Percentiles rank a stretch among this genome's conserved stretches.
Evolutionary conservation across 1,140 invertebrate species (phyloP).

Genomic region (Hylaeus anthracinus): DNA sequence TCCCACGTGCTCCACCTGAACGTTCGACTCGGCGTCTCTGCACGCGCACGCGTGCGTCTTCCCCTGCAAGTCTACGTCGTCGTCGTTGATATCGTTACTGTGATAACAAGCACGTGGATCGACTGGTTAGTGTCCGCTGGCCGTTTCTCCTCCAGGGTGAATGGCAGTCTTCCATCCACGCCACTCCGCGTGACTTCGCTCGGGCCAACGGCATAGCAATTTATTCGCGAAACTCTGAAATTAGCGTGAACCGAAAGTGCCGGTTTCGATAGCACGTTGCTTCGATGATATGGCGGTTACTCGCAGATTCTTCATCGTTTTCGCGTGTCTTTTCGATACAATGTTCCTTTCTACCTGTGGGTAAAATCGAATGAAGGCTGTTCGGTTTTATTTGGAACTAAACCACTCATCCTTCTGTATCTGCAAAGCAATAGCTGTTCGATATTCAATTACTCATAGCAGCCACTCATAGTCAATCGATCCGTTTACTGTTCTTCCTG

Average conservation of each 20-base stretch:
- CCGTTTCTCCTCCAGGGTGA: not conserved
- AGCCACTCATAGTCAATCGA: too few relatives aligned
- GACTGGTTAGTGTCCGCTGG: not conserved
- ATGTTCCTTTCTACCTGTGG: not conserved
- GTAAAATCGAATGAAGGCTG: too few relatives aligned
- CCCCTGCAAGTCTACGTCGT: not conserved
- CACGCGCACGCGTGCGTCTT: constrained; percentile 31
- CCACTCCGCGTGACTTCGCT: not conserved
- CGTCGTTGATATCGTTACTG: constrained; percentile 21
- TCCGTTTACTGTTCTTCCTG: too few relatives aligned
- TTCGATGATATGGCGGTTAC: not conserved
- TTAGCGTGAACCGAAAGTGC: constrained; percentile 67
- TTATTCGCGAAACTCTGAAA: constrained; percentile 67
- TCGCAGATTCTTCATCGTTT: constrained; percentile 1
- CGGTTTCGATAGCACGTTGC: constrained; percentile 28
- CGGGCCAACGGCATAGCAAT: constrained; percentile 60
- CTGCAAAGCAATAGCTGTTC: too few relatives aligned
- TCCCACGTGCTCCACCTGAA: constrained; percentile 68
- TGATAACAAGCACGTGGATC: constrained; percentile 56
- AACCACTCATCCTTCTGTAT: too few relatives aligned
- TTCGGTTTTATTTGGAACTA: too few relatives aligned
- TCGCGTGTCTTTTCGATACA: not conserved
- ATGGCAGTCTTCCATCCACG: not conserved
- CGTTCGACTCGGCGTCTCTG: constrained; percentile 13
- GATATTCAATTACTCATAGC: too few relatives aligned